These are phyloP conservation scores for Pachyramphus minor DNA, from an alignment of 2,113 vertebrate genomes.

Conservation along the genomic window DNA sequence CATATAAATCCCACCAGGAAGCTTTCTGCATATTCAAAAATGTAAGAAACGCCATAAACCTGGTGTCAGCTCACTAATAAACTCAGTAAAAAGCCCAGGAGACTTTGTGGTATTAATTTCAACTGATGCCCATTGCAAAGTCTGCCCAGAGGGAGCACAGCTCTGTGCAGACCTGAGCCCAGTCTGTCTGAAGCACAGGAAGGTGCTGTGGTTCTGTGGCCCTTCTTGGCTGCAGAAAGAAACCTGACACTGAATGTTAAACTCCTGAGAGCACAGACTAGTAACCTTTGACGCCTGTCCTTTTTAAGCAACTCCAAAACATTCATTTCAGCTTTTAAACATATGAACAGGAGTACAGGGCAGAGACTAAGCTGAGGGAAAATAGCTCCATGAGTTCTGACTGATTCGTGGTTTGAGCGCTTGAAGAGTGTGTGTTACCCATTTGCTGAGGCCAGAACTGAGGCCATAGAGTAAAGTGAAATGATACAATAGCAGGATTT, in stretches of 20 bases:
- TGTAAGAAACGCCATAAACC: not conserved
- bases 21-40: not conserved
- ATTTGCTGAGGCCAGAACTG: not conserved
- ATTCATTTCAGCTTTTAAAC: not conserved
- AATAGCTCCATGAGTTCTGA: not conserved
- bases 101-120: not conserved
- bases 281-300: not conserved
- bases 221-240: not conserved
- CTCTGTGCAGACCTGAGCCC: not conserved
- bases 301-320: not conserved
- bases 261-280: not conserved
- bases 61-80: not conserved
- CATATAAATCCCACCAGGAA: too few species aligned
- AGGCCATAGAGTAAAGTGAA: not conserved
- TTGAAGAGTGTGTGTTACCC: not conserved
- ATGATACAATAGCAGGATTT: not conserved
- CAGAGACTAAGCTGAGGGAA: not conserved
- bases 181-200: not conserved
- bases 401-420: too few species aligned
- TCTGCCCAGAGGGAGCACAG: not conserved
- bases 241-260: not conserved
- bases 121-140: not conserved
- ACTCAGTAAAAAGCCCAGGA: not conserved
- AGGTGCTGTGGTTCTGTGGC: not conserved
- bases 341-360: not conserved